A percentile compares a stretch with the other conserved stretches of the same genome.
phyloP scores from a whole-genome alignment of 2,797 vertebrate genomes.

The Ibycter americanus region DNA sequence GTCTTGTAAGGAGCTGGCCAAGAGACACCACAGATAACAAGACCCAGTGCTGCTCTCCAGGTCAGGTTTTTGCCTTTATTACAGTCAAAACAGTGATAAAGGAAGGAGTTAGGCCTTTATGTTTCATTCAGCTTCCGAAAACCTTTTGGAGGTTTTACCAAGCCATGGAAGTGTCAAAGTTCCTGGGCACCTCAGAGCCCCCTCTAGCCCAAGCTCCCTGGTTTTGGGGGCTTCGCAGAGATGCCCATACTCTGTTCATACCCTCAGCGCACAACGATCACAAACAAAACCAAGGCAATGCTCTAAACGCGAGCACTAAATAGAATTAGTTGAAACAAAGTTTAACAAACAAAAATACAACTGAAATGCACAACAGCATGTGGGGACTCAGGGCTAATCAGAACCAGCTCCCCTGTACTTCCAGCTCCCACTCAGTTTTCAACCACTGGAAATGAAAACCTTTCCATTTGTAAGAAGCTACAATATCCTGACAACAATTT shows the following conservation, averaged over 20 bases:
- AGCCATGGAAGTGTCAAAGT: neutral
- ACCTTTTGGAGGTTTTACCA: neutral
- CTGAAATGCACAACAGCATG: neutral
- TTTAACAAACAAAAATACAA: constrained; percentile 34
- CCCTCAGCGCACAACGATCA: accelerated
- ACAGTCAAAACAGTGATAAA: neutral
- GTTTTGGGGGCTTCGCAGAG: neutral
- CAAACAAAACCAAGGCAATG: neutral
- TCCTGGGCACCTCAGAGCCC: neutral
- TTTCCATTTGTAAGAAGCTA: neutral
- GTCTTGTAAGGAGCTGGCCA: neutral
- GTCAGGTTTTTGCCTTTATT: neutral
- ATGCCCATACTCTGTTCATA: neutral
- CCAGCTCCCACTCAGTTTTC: constrained; percentile 43
- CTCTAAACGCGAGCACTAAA: neutral
- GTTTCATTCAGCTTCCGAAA: neutral
- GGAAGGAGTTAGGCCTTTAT: neutral
- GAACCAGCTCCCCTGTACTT: constrained; percentile 40
- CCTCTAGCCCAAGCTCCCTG: neutral
- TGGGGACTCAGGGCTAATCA: constrained; percentile 27
- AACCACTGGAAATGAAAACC: constrained; percentile 37
- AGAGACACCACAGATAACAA: neutral
- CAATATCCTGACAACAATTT: neutral
- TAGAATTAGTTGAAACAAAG: neutral
- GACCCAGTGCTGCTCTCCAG: neutral